Conservation (phyloP, 2,113 vertebrate genomes). For the Gallinago paraguaiae region DNA sequence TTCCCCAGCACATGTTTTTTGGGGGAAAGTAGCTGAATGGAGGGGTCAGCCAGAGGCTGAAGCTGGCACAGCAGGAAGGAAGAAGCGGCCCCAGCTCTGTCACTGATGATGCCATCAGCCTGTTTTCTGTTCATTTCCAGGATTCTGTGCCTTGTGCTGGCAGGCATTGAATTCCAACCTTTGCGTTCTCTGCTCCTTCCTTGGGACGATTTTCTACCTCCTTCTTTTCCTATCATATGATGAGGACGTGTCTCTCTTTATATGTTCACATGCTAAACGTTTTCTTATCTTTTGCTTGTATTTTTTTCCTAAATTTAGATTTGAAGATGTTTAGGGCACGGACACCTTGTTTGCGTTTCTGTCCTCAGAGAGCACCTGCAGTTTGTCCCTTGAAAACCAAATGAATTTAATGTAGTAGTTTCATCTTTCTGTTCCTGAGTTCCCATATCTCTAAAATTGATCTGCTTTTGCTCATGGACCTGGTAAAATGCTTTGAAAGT, state of each 20-base stretch:
- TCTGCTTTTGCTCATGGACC: neutral
- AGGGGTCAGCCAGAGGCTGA: conserved; percentile 60
- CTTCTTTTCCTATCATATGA: neutral
- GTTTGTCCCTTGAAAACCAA: neutral
- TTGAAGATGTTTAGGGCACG: neutral
- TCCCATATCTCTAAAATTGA: neutral
- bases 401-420: neutral
- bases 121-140: neutral
- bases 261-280: neutral
- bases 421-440: neutral
- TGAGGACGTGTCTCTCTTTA: neutral
- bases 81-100: neutral
- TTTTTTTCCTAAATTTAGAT: neutral
- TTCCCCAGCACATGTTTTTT: neutral
- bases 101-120: neutral
- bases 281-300: neutral
- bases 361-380: neutral
- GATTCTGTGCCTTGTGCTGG: neutral
- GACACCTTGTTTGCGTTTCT: neutral
- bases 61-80: conserved; percentile 54
- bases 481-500: neutral
- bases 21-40: neutral
- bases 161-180: neutral
- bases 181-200: neutral
- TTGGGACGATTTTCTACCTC: neutral